Base-by-base conservation (phyloP, 2,888 invertebrate genomes). In the Plemyria rubiginata region DNA sequence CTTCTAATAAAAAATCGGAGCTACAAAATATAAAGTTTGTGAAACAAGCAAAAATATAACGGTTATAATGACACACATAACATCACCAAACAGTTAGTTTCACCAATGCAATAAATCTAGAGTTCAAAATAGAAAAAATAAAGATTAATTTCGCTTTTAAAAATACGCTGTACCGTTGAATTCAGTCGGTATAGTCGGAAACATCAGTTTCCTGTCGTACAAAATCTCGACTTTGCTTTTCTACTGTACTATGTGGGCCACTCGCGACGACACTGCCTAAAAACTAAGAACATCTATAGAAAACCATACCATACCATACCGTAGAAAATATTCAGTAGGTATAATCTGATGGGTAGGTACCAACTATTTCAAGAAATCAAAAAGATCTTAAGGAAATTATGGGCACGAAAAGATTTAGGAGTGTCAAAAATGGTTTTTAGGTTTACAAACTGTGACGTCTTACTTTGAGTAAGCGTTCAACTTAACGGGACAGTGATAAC, bases 71-170 rank as follows among this genome's bases (percentile, higher is more conserved):
- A 32, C 41, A 43, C 13, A 43, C 32, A 13, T 8, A 22, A 2
- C 3, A 43, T 43, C 43, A 13, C 12, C 40, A 3, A 41, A 5
- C 41, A 45, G 45, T 16, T 45, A 45, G 16, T 45, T 45, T 4
- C 16, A 45, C 11, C 45, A 11, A 13, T 16, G 45, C 45, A 45
- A 38, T 45, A 45, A 45, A 45, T 16, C 45, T 45, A 16, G 2
- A 16, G 45, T 13, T 45, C 3, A 45, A 45, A 45, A 16, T 45
- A 16, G 45, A 45, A 16, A 9, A 9, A 16, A 16, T 8, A 11
- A 45, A 45, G 9, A 45, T 45, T 45, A 45, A 45, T 45, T 45
- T 45, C 9, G 4, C 16, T 16, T 45, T 11, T 16, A 45, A 45
- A 43, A 43, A 15, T 15, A 15, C 15, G 6, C 6, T 11, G 11